A percentile compares a stretch with the other conserved stretches of the same genome.
phyloP scores from a whole-genome alignment of 2,113 vertebrate genomes.

The Typhlomys cinereus region DNA sequence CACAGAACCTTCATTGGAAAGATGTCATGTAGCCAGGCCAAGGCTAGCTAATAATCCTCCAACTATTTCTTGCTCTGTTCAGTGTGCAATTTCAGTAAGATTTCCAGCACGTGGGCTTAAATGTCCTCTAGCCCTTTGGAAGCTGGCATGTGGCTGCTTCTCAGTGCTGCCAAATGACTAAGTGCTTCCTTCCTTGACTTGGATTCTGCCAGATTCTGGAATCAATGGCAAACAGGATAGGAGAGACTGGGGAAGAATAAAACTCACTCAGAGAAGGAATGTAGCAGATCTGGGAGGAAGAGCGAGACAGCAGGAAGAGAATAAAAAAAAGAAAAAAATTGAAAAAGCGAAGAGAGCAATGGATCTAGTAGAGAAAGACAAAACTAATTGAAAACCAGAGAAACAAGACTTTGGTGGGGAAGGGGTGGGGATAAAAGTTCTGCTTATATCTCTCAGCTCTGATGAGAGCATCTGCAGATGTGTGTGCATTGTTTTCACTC shows the following conservation, averaged over 20 bases:
- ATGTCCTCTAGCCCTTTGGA: slow-evolving; percentile 56
- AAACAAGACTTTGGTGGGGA: background rate
- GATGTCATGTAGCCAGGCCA: background rate
- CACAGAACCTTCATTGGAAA: background rate
- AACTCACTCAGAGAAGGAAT: slow-evolving; percentile 45
- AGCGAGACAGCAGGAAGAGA: background rate
- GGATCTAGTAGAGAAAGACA: background rate
- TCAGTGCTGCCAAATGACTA: slow-evolving; percentile 68
- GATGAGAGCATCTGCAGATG: background rate
- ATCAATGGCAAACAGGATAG: slow-evolving; percentile 24
- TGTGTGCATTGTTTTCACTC: background rate
- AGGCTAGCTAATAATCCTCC: slow-evolving; percentile 44
- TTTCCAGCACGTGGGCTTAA: slow-evolving; percentile 35
- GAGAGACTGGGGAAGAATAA: slow-evolving; percentile 63
- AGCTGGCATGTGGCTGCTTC: slow-evolving; percentile 63
- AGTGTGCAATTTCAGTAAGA: slow-evolving; percentile 43
- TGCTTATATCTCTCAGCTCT: background rate
- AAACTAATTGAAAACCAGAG: background rate
- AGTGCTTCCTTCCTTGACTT: slow-evolving; percentile 67
- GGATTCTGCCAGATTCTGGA: slow-evolving; percentile 60
- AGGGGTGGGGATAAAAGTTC: background rate
- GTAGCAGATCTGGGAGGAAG: slow-evolving; percentile 48
- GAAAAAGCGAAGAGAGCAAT: background rate
- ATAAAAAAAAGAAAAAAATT: background rate
- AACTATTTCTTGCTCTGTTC: slow-evolving; percentile 31